Percentiles rank a stretch among this genome's conserved stretches.
These are phyloP conservation scores for Carassius carassius DNA, from an alignment of 2,113 vertebrate species.

Conservation along the genomic window DNA sequence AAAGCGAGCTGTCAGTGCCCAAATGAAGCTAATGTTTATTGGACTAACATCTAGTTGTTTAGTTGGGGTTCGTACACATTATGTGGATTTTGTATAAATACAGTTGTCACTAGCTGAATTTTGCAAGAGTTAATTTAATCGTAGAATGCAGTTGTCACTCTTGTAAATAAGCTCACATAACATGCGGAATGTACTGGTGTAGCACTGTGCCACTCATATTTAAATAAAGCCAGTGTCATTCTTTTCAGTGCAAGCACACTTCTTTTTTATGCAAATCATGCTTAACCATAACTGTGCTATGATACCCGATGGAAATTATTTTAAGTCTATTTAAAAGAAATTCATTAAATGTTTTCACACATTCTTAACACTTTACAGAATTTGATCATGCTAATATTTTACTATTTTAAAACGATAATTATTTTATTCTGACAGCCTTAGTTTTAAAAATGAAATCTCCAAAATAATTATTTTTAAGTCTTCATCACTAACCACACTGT, in stretches of 20 bases:
- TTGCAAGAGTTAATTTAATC: background rate
- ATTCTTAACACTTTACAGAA: no score
- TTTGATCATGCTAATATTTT: no score
- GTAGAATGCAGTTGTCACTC: slow-evolving; percentile 2
- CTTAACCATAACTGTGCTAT: background rate
- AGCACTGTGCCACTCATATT: slow-evolving; percentile 2
- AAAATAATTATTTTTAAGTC: no score
- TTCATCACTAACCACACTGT: no score
- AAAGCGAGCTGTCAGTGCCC: background rate
- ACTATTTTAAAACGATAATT: no score
- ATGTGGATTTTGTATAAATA: background rate
- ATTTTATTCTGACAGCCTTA: background rate
- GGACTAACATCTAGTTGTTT: background rate
- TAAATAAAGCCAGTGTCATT: background rate
- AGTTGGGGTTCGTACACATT: background rate
- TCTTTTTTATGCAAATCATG: background rate
- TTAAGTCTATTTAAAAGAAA: no score
- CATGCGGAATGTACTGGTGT: background rate
- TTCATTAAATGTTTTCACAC: no score
- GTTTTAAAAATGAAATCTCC: no score
- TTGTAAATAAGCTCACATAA: background rate
- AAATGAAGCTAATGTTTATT: background rate
- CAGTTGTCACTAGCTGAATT: background rate
- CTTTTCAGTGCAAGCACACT: background rate
- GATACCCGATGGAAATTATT: background rate